Evolutionary conservation across 2,797 vertebrate species (phyloP).

Genomic region (Erpetoichthys calabaricus): DNA sequence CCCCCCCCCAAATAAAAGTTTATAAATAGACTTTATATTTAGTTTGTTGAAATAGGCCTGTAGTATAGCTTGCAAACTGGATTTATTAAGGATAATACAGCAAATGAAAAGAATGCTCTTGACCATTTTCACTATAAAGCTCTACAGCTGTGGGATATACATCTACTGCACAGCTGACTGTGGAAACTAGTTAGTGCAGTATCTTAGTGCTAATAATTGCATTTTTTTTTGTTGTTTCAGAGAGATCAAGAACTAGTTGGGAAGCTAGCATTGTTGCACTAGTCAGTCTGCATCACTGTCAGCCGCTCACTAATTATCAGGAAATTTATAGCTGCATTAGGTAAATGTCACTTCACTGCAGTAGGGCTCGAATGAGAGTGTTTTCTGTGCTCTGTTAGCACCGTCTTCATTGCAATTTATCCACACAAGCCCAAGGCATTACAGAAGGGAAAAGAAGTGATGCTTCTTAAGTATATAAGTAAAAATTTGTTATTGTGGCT

Average conservation of each 20-base stretch:
- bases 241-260: constrained; percentile 32
- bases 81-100: no score
- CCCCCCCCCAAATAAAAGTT: background rate
- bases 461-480: no score
- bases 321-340: constrained; percentile 78
- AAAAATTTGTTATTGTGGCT: no score
- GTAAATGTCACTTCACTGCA: constrained; percentile 82
- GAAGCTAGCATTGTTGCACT: constrained; percentile 38
- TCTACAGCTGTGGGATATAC: no score
- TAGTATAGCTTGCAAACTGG: background rate
- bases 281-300: constrained; percentile 75
- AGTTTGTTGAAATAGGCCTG: background rate
- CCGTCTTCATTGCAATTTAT: constrained; percentile 29
- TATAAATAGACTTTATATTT: constrained; percentile 1
- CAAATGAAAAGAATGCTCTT: no score
- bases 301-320: constrained; percentile 71
- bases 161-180: no score
- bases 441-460: constrained; percentile 15
- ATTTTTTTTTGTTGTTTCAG: no score
- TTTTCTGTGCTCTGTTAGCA: constrained; percentile 46
- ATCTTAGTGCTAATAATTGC: no score
- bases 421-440: constrained; percentile 33
- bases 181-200: background rate
- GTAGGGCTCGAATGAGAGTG: constrained; percentile 49
- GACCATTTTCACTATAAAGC: no score